Conservation (phyloP, 1,140 invertebrate species). For the Prorops nasuta region DNA sequence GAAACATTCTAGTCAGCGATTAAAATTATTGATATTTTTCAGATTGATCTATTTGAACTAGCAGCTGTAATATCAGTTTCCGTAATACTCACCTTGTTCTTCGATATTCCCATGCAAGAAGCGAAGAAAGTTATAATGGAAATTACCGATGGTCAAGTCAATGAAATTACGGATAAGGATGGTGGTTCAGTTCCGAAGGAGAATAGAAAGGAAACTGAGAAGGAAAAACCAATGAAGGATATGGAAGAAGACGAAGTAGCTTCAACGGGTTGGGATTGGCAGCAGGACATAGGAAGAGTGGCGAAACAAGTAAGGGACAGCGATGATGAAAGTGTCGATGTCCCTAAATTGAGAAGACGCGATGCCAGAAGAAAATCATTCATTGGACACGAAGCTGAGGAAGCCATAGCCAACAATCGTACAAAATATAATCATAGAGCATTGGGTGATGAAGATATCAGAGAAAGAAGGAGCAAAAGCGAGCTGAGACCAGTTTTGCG, state of each 20-base stretch:
- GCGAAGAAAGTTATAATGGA: conserved; percentile 54
- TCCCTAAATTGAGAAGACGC: conserved; percentile 18
- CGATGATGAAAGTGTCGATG: conserved; percentile 15
- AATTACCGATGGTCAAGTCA: conserved; percentile 26
- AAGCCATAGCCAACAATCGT: conserved; percentile 25
- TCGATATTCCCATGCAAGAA: conserved; percentile 60
- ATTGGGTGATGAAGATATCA: conserved; percentile 10
- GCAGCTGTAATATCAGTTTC: conserved; percentile 41
- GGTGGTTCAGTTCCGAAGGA: conserved; percentile 9
- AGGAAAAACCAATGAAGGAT: conserved; percentile 1
- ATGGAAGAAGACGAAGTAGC: conserved; percentile 21
- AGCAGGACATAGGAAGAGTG: conserved; percentile 18
- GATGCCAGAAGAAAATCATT: conserved; percentile 25
- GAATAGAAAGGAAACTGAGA: background rate
- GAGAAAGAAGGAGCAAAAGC: conserved; percentile 15
- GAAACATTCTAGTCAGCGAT: background rate
- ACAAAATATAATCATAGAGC: conserved; percentile 16
- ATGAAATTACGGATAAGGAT: conserved; percentile 4
- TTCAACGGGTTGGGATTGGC: conserved; percentile 21
- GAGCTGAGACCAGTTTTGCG: conserved; percentile 15
- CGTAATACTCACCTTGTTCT: conserved; percentile 51
- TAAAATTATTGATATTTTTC: conserved; percentile 17
- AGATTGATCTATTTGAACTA: conserved; percentile 50
- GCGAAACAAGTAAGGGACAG: background rate
- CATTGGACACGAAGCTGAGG: conserved; percentile 27